Percentiles rank a stretch among this genome's conserved stretches.
These are phyloP conservation scores for Notarius lentiginosus DNA, from an alignment of 2,113 vertebrate genomes.

Conservation along the genomic window DNA sequence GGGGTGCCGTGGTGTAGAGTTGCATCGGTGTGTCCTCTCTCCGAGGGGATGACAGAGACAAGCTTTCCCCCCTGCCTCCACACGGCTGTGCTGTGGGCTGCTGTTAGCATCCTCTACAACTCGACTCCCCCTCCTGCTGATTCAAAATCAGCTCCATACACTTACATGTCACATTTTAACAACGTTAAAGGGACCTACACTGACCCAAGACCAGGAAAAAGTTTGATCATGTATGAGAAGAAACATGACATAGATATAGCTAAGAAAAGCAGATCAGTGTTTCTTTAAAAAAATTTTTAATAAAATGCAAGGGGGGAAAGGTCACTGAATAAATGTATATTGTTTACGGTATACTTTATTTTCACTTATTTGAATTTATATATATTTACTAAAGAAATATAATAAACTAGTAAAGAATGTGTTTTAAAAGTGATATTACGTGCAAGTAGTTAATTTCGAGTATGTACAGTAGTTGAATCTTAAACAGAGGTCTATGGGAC, in stretches of 20 bases:
- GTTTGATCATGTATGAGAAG: neutral
- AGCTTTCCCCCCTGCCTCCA: constrained; percentile 52
- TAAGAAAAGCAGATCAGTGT: neutral
- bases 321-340: neutral
- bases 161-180: neutral
- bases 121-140: constrained; percentile 7
- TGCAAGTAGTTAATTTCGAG: neutral
- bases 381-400: neutral
- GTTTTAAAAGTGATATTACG: neutral
- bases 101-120: constrained; percentile 39
- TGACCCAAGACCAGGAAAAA: neutral
- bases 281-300: neutral
- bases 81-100: constrained; percentile 55
- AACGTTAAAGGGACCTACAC: neutral
- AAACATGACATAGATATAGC: neutral
- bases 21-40: constrained; percentile 22
- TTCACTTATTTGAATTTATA: neutral
- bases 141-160: constrained; percentile 22
- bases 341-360: neutral
- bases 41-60: constrained; percentile 24
- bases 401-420: neutral
- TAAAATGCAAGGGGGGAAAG: neutral
- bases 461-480: neutral
- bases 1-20: constrained; percentile 27
- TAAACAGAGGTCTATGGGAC: neutral